Conservation (phyloP, 2,113 vertebrate genomes). For the Platysteira castanea region DNA sequence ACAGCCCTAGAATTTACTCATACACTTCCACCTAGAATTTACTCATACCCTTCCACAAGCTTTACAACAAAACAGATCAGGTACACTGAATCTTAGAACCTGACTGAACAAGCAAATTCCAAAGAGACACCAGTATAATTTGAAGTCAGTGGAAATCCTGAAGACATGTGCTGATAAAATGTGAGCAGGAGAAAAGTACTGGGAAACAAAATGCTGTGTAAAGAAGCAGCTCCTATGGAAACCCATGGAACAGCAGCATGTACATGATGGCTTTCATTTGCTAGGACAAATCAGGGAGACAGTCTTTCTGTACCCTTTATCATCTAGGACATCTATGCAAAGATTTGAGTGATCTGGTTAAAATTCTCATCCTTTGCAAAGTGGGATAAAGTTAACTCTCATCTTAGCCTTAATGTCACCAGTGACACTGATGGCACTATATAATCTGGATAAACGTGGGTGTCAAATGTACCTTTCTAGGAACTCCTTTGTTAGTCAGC, state of each 20-base stretch:
- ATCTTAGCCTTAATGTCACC: neutral
- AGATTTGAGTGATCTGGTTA: neutral
- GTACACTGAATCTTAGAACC: neutral
- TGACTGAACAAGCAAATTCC: neutral
- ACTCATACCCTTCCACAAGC: no score
- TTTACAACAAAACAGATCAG: neutral
- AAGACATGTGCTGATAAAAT: neutral
- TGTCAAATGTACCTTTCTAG: conserved; percentile 20
- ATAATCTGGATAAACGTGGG: neutral
- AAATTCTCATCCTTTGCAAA: neutral
- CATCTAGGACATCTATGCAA: neutral
- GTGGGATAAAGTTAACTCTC: neutral
- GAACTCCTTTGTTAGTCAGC: conserved; percentile 58
- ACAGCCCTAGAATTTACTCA: neutral
- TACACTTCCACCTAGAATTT: neutral
- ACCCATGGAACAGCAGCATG: neutral
- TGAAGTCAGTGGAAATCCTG: neutral
- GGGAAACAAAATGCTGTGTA: neutral
- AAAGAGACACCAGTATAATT: neutral
- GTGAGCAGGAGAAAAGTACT: neutral
- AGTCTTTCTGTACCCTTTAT: neutral
- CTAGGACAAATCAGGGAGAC: neutral
- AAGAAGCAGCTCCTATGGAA: conserved; percentile 38
- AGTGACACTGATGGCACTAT: neutral
- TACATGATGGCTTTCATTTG: neutral